phyloP scores from a whole-genome alignment of 2,888 invertebrate species.

The Apodemia duryi region DNA sequence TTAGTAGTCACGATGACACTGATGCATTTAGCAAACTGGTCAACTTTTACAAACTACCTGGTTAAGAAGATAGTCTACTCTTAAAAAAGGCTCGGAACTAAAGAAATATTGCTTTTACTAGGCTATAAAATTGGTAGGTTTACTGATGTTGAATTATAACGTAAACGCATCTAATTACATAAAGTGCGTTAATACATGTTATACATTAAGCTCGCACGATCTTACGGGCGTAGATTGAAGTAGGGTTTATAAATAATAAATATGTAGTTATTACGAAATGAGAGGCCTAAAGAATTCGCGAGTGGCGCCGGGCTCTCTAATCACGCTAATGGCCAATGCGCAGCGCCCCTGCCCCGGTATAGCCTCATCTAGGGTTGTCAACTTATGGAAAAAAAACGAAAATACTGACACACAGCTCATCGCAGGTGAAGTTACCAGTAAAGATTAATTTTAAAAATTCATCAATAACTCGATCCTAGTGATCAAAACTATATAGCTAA shows the following conservation, averaged over 20 bases:
- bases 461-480: too few relatives aligned
- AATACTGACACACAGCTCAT: background rate
- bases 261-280: slow-evolving; percentile 77
- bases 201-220: slow-evolving; percentile 60
- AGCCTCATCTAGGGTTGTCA: background rate
- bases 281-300: slow-evolving; percentile 74
- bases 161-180: background rate
- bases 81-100: too few relatives aligned
- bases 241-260: slow-evolving; percentile 76
- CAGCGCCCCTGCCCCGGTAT: slow-evolving; percentile 42
- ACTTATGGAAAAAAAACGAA: background rate
- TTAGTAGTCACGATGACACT: background rate
- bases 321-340: slow-evolving; percentile 80
- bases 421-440: too few relatives aligned
- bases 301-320: slow-evolving; percentile 66
- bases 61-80: too few relatives aligned
- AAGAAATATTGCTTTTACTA: background rate
- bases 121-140: background rate
- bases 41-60: too few relatives aligned
- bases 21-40: background rate
- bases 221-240: slow-evolving; percentile 58
- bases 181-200: slow-evolving; percentile 21
- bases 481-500: too few relatives aligned
- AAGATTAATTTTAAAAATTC: too few relatives aligned
- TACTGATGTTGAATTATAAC: background rate